Base-by-base conservation (phyloP, 2,888 invertebrate genomes). In the Helobdella robusta region DNA sequence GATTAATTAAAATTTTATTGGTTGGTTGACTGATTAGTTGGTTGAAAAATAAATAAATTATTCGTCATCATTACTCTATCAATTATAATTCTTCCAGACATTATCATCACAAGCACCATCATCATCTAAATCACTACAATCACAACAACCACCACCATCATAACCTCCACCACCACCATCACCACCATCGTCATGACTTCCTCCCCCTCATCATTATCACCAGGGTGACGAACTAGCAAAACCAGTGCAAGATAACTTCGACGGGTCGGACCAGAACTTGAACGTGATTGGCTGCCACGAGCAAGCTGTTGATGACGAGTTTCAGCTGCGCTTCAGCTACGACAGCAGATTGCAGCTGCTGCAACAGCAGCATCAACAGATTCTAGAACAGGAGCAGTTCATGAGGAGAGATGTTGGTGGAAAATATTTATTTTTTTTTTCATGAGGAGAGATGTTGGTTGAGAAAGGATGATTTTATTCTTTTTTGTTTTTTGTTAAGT, bases 151-250 rank as follows among this genome's bases (percentile, higher is more conserved):
- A 8, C 50, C 50, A 8, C n/a, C 50, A 5, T 18, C n/a, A 8
- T 25, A 6, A 50, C 50, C 50, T 23, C n/a, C 50, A 50, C 5
- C 50, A 50, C 50, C 50, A 50, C 50, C 50, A 50, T 18, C 50
- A 50, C 50, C 6, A 50, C 50, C 50, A 50, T 25, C 50, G 4
- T 25, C 5, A 50, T 4, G 20, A 50, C 50, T 25, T 23, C 5
- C 6, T 8, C n/a, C n/a, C 5, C n/a, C 50, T 25, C 50, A 50
- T 18, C 40, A 40, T 18, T 18, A 15, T 18, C 40, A 8, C 40
- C 15, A 40, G 8, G 11, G 11, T 40, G 8, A 8, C 40, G 11
- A 8, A 40, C 11, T 18, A 15, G 11, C 40, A n/a, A n/a, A n/a
- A n/a, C n/a, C n/a, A n/a, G n/a, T n/a, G n/a, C n/a, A n/a, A n/a